Evolutionary conservation across 2,797 vertebrate species (phyloP).

Genomic region (Acanthornis magna): DNA sequence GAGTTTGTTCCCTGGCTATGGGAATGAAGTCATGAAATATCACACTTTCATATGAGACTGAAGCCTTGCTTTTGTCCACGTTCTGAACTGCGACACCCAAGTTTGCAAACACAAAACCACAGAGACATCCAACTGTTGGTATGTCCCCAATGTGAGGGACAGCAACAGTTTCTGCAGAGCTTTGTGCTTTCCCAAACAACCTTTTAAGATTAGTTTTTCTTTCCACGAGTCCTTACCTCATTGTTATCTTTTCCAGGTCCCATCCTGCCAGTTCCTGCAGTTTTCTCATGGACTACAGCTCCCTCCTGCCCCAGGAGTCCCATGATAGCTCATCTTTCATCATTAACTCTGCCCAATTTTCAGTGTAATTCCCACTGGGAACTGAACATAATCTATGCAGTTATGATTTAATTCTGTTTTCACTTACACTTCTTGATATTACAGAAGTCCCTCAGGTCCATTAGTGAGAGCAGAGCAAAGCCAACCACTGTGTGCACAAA

Average conservation of each 20-base stretch:
- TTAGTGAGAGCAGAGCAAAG: not conserved
- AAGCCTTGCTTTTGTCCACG: not conserved
- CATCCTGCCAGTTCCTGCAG: not conserved
- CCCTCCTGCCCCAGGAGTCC: too few relatives aligned
- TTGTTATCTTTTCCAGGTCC: not conserved
- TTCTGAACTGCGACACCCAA: not conserved
- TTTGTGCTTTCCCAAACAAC: not conserved
- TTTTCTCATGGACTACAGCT: not conserved
- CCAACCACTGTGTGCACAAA: accelerated
- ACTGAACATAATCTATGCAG: not conserved
- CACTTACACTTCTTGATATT: not conserved
- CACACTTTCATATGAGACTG: not conserved
- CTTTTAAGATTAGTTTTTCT: not conserved
- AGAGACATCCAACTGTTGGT: not conserved
- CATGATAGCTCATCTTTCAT: not conserved
- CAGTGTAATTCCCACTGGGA: not conserved
- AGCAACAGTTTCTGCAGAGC: not conserved
- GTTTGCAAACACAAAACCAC: not conserved
- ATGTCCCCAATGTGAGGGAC: not conserved
- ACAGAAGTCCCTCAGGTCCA: not conserved
- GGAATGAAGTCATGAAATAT: not conserved
- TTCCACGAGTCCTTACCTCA: not conserved
- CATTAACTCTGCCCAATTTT: not conserved
- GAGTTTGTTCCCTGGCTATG: not conserved
- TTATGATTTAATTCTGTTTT: not conserved